Conservation (phyloP, 2,797 vertebrate species). For the Cyclura pinguis region DNA sequence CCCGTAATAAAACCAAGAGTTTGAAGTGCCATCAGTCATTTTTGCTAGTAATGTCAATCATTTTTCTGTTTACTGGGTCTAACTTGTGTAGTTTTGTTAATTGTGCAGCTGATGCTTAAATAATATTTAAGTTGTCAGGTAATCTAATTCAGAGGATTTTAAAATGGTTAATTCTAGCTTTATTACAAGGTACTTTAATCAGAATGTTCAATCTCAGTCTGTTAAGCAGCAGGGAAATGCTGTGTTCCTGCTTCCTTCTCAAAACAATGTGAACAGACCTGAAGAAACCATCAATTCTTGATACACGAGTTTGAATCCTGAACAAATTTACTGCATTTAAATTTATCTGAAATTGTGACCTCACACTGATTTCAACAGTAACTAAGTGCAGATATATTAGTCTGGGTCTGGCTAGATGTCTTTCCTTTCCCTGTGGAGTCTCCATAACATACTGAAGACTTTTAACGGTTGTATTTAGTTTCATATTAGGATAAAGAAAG, state of each 20-base stretch:
- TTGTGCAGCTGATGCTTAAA: not conserved
- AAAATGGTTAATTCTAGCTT: not conserved
- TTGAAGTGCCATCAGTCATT: not conserved
- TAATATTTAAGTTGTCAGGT: not conserved
- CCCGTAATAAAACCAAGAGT: slow-evolving; percentile 11
- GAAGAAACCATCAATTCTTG: too few relatives aligned
- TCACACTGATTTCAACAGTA: not conserved
- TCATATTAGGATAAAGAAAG: not conserved
- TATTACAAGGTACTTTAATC: not conserved
- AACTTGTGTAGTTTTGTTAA: not conserved
- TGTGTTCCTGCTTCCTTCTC: not conserved
- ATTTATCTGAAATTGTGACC: not conserved
- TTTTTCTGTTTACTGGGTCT: not conserved
- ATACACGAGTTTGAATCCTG: not conserved
- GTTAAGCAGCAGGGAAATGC: not conserved
- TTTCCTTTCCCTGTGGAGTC: not conserved
- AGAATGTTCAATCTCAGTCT: not conserved
- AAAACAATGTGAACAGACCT: not conserved
- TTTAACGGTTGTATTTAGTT: not conserved
- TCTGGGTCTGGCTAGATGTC: not conserved
- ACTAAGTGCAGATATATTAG: not conserved
- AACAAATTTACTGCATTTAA: not conserved
- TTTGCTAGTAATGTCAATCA: not conserved
- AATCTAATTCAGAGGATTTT: not conserved
- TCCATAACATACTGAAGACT: slow-evolving; percentile 8